Evolutionary conservation across 2,113 vertebrate species (phyloP).

Genomic region (Gymnogyps californianus): DNA sequence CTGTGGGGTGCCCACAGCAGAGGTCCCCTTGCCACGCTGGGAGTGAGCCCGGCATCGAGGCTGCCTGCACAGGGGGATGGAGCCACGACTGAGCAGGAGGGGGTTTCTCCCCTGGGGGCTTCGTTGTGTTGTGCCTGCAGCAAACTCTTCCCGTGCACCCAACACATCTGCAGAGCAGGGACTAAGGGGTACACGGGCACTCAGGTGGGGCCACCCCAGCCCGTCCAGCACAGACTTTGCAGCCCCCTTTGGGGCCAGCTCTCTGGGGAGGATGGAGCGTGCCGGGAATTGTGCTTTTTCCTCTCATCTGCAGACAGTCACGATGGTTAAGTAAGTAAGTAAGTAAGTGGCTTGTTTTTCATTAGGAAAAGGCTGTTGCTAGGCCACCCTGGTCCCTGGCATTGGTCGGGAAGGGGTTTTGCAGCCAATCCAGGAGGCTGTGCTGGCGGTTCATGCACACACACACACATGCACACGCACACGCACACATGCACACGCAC

Average conservation of each 20-base stretch:
- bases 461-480: background rate
- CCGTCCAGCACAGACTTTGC: background rate
- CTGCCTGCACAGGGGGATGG: background rate
- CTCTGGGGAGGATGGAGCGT: background rate
- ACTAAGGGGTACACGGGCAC: background rate
- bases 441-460: background rate
- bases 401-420: slow-evolving; percentile 8
- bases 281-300: background rate
- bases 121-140: background rate
- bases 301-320: background rate
- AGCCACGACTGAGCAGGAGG: background rate
- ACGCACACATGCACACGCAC: background rate
- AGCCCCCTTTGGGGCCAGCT: background rate
- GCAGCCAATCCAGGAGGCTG: slow-evolving; percentile 45
- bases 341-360: slow-evolving; percentile 67
- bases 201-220: rapidly evolving
- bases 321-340: too few relatives aligned
- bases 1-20: background rate
- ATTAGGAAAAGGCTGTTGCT: slow-evolving; percentile 67
- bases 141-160: background rate
- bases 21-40: background rate
- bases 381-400: slow-evolving; percentile 44
- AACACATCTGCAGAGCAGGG: rapidly evolving
- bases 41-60: background rate
- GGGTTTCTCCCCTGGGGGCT: background rate